Evolutionary conservation across 2,113 vertebrate genomes (phyloP), one percentile per base, ranked within the genome.

Genomic region (Lepisosteus osseus): DNA sequence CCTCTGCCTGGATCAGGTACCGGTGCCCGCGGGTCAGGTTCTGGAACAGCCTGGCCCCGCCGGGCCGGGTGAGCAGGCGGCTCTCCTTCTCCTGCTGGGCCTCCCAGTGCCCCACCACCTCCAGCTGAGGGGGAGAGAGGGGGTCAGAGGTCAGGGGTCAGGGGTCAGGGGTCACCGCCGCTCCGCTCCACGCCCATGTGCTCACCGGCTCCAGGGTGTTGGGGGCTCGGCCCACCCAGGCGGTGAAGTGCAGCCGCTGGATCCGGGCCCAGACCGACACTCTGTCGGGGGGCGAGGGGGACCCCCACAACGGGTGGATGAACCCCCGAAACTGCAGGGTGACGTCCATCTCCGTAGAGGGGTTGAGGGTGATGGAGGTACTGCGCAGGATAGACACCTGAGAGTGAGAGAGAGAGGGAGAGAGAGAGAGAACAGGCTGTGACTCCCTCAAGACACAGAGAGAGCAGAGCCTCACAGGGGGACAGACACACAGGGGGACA

Each of bases 291-390:
- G 83, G 40, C 1, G 86, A 79, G 4, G 88, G 91, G 2, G 88
- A 86, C 0, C 90, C 92, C 88, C 93, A 90, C 79, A 97, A 79
- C 0, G 95, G 95, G 76, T 96, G 93, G 77, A 97, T 90, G 80
- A 96, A 97, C 14, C 95, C 95, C 17, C 92, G 93, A 82, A 95
- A 96, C 74, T 95, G 94, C 4, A 96, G 80, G 2, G 94, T 93
- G 41, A 95, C 93, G 0, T 96, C 94, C 76, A 93, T 95, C 84
- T 97, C 95, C 0, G 93, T 89, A 76, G 92, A 94, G 40, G 95
- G 94, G 12, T 88, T 95, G 14, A 96, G 88, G 51, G 92, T 94
- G 84, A 96, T 94, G 72, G 90, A 94, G 11, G 94, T 92, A 75
- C 90, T 96, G 61, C 94, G 93, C 64, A 95, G 87, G 51, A 97